These are phyloP conservation scores for Cercopithecus mona DNA, from an alignment of 2,113 vertebrate species.

Conservation along the genomic window DNA sequence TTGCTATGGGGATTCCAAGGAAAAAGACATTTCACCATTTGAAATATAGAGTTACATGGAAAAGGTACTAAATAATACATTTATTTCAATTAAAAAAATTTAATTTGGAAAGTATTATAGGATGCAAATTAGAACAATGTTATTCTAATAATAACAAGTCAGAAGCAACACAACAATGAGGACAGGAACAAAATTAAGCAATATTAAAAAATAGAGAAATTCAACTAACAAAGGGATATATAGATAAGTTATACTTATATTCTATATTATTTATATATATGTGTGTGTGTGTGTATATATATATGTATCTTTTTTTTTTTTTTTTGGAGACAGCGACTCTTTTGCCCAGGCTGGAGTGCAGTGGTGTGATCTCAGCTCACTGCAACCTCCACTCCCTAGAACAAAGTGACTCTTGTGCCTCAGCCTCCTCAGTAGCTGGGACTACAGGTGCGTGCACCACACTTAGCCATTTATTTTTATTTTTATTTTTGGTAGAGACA, in stretches of 20 bases:
- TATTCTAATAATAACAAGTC: background rate
- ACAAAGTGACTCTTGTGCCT: too few relatives aligned
- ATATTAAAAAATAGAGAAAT: background rate
- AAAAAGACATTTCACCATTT: background rate
- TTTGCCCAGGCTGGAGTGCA: too few relatives aligned
- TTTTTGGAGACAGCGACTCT: too few relatives aligned
- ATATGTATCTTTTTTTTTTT: rapidly evolving
- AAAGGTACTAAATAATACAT: background rate
- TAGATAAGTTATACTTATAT: background rate
- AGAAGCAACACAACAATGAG: background rate
- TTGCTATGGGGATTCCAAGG: background rate
- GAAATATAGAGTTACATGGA: background rate
- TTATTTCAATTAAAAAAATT: background rate
- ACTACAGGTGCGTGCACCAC: too few relatives aligned
- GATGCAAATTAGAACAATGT: background rate
- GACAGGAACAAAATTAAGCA: background rate
- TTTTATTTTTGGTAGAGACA: too few relatives aligned
- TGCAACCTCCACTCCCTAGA: too few relatives aligned
- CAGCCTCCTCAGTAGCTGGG: too few relatives aligned
- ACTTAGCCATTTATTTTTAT: too few relatives aligned
- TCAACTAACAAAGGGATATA: background rate
- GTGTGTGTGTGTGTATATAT: rapidly evolving
- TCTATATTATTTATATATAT: background rate
- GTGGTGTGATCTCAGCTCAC: too few relatives aligned
- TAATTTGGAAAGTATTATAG: background rate